Evolutionary conservation across 2,888 invertebrate species (phyloP), one percentile per base, ranked within the genome.

Genomic region (Ormyrus nitidulus): DNA sequence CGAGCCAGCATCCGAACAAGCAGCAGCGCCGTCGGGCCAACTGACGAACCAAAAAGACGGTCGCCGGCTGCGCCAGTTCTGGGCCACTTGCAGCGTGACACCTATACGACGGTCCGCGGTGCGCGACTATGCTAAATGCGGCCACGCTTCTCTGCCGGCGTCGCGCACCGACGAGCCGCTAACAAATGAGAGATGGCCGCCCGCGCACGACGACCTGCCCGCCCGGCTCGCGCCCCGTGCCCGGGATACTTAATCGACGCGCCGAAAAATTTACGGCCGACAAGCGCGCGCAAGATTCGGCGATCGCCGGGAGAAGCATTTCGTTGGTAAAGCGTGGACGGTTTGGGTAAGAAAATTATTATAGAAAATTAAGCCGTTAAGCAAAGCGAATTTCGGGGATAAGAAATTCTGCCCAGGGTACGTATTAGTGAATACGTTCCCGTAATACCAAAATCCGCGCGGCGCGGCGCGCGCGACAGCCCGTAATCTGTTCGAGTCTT

Each of bases 151-250:
- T 56, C 56, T 72, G 72, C 51, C 64, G 73, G 64, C 62, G 86
- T 84, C 80, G 82, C 84, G 87, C 84, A 83, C 84, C 85, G 85
- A 83, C 85, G 84, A 83, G 81, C 82, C 80, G 72, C 85, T 86
- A 86, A 86, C 86, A 84, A 86, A 87, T 86, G 85, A 85, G 84
- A 85, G 71, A 83, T 84, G 56, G 49, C 64, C 13, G 34, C 66
- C 4, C 59, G 53, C 10, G 49, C 53, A 13, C 13, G 56, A 49
- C 56, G 56, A n/a, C 13, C 46, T 46, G 51, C 34, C 54, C n/a
- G n/a, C 19, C n/a, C 9, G 8, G 44, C 6, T 5, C 8, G 54
- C 75, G 68, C 53, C 13, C 44, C 19, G 71, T 64, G 11, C 51
- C 49, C 46, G 69, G 69, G 56, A 71, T 72, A 54, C 53, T 77